These are phyloP conservation scores for Odontamblyopus rebecca DNA, from an alignment of 2,797 vertebrate genomes.

Conservation along the genomic window DNA sequence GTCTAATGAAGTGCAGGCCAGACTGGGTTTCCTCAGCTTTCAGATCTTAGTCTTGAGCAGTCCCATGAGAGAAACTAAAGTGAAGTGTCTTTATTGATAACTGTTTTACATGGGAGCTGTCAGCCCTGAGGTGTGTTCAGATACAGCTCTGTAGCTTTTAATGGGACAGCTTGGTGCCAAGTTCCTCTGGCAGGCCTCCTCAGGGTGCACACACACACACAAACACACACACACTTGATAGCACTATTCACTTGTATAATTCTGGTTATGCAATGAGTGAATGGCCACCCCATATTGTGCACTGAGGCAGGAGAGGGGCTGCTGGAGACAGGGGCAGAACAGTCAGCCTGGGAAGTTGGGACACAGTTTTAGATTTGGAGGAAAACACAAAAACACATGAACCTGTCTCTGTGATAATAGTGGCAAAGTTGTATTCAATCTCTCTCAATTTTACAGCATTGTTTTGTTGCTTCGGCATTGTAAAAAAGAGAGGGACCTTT, in stretches of 20 bases:
- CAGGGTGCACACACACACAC: constrained; percentile 34
- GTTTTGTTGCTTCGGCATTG: no score
- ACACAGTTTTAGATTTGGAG: neutral
- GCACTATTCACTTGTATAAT: constrained; percentile 70
- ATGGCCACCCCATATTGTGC: constrained; percentile 63
- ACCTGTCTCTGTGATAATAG: neutral
- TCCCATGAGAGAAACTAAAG: neutral
- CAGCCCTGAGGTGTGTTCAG: constrained; percentile 13
- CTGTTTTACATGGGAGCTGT: constrained; percentile 1
- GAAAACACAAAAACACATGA: neutral
- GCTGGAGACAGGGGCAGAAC: constrained; percentile 30
- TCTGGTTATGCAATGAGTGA: constrained; percentile 73
- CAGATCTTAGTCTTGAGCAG: neutral
- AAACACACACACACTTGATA: constrained; percentile 41
- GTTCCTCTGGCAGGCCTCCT: constrained; percentile 55
- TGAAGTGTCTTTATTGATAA: constrained; percentile 5
- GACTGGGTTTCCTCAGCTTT: neutral
- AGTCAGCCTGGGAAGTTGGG: constrained; percentile 10
- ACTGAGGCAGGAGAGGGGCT: constrained; percentile 43
- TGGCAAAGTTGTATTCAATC: no score
- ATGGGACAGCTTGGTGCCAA: constrained; percentile 57
- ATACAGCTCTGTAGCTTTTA: constrained; percentile 34
- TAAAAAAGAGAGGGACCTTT: no score
- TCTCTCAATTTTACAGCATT: no score
- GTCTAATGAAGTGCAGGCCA: neutral